These are phyloP conservation scores for Enteromius unitaeniatus DNA, from an alignment of 2,797 vertebrate species.

Conservation along the genomic window DNA sequence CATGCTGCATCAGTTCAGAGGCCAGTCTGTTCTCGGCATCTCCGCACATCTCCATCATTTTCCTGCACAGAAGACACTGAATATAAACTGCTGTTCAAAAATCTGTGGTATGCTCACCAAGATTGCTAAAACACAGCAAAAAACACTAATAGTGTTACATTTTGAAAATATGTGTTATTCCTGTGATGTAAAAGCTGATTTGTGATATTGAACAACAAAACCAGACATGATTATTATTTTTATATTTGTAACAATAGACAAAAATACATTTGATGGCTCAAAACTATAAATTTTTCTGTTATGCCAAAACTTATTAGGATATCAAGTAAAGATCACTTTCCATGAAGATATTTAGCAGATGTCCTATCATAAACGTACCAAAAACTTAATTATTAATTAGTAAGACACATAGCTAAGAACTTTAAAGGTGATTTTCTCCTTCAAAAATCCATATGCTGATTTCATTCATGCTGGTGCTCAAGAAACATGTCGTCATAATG, in stretches of 20 bases:
- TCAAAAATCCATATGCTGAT: not conserved
- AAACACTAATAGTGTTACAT: not conserved
- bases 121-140: not conserved
- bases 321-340: too few species aligned
- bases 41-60: slow-evolving; percentile 94
- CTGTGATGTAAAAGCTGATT: not conserved
- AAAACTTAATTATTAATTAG: too few species aligned
- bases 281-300: too few species aligned
- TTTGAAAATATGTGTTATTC: not conserved
- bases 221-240: too few species aligned
- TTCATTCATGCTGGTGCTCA: not conserved
- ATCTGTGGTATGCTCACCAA: not conserved
- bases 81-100: not conserved
- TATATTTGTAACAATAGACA: too few species aligned
- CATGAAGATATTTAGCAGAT: too few species aligned
- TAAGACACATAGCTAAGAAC: too few species aligned
- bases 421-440: too few species aligned
- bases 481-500: not conserved
- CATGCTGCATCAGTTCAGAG: slow-evolving; percentile 90
- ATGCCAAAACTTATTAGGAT: too few species aligned
- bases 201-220: too few species aligned
- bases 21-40: slow-evolving; percentile 94
- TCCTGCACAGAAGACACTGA: slow-evolving; percentile 75
- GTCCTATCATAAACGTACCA: too few species aligned
- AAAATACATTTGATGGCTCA: too few species aligned